Conservation (phyloP, 2,888 invertebrate species). For the Agelastica alni region DNA sequence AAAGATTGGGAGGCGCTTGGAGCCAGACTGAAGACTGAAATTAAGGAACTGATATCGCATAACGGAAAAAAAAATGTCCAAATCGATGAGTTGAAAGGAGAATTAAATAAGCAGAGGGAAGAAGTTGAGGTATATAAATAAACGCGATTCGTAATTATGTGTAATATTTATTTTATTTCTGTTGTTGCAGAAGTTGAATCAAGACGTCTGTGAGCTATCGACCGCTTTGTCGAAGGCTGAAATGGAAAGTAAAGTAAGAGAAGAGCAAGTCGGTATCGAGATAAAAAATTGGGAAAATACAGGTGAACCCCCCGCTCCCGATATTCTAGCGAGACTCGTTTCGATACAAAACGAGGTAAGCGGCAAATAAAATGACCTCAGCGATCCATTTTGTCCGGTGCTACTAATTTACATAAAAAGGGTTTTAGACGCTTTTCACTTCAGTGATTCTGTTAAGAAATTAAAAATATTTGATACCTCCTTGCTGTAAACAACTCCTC, state of each 20-base stretch:
- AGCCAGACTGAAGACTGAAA: conserved; percentile 60
- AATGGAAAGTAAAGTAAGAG: conserved; percentile 49
- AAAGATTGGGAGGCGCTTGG: conserved; percentile 63
- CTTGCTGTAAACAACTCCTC: too few relatives aligned
- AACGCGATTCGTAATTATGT: not conserved
- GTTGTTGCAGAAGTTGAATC: conserved; percentile 59
- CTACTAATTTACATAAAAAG: too few relatives aligned
- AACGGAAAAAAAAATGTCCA: conserved; percentile 60
- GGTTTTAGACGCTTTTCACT: too few relatives aligned
- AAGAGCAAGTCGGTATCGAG: conserved; percentile 53
- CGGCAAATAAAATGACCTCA: too few relatives aligned
- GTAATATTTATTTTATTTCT: conserved; percentile 3
- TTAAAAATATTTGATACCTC: too few relatives aligned
- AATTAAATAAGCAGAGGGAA: conserved; percentile 61
- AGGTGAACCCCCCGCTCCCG: conserved; percentile 52
- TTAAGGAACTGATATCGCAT: conserved; percentile 62
- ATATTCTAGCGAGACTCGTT: conserved; percentile 52
- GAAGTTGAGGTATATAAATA: conserved; percentile 62
- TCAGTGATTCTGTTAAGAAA: too few relatives aligned
- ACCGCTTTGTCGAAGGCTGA: conserved; percentile 59
- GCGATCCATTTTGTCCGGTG: too few relatives aligned
- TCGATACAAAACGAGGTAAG: conserved; percentile 53
- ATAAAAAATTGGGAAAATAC: conserved; percentile 55
- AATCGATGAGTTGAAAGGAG: conserved; percentile 59
- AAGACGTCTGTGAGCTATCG: conserved; percentile 64